Percentiles rank a stretch among this genome's conserved stretches.
These are phyloP conservation scores for Pentalonia nigronervosa DNA, from an alignment of 1,140 invertebrate species.

Conservation along the genomic window DNA sequence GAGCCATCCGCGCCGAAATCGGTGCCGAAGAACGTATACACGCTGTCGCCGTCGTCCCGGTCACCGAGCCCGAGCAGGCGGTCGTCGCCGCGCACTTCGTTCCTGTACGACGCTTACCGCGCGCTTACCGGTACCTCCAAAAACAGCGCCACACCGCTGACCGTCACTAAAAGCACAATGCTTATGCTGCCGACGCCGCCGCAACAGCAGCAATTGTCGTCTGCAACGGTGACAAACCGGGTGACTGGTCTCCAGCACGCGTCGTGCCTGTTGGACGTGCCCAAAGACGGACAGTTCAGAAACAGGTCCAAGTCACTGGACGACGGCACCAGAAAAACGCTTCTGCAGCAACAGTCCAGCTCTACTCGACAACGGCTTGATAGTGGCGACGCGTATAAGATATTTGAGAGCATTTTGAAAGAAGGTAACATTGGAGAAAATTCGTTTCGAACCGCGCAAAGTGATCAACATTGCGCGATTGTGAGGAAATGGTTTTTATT, in stretches of 20 bases:
- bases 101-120: constrained; percentile 49
- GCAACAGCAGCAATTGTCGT: neutral
- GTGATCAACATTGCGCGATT: too few relatives aligned
- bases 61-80: constrained; percentile 56
- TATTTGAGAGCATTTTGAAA: constrained; percentile 79
- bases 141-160: neutral
- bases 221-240: neutral
- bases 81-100: constrained; percentile 55
- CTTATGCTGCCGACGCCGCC: neutral
- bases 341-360: constrained; percentile 62
- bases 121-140: neutral
- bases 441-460: neutral
- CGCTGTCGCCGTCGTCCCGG: constrained; percentile 50
- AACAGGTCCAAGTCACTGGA: constrained; percentile 80
- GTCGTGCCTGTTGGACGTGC: constrained; percentile 60
- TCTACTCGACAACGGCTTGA: constrained; percentile 68
- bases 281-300: constrained; percentile 70
- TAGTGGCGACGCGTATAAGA: constrained; percentile 81
- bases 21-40: neutral
- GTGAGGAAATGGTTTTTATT: neutral
- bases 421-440: constrained; percentile 68
- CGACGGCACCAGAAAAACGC: constrained; percentile 66
- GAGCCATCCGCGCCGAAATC: neutral
- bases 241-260: constrained; percentile 27
- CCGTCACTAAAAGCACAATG: neutral